Percentiles rank a stretch among this genome's conserved stretches.
phyloP scores from a whole-genome alignment of 2,888 invertebrate genomes.

The Ceraclea dissimilis region DNA sequence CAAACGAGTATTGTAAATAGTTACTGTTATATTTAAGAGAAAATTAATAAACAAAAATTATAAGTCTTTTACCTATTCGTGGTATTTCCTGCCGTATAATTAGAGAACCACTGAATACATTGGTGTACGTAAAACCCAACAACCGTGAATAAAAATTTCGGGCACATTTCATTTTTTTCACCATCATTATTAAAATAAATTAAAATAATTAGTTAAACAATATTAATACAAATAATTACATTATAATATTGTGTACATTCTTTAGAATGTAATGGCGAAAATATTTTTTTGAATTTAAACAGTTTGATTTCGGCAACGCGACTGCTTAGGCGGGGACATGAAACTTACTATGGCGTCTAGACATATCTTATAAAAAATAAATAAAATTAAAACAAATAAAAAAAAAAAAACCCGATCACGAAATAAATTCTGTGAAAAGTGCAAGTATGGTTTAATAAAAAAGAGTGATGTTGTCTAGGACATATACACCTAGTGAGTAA shows the following conservation, averaged over 20 bases:
- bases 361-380: neutral
- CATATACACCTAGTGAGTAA: too few species aligned
- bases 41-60: too few species aligned
- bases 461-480: too few species aligned
- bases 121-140: neutral
- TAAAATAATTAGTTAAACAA: constrained; percentile 11
- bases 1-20: too few species aligned
- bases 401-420: too few species aligned
- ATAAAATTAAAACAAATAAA: neutral
- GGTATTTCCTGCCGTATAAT: too few species aligned
- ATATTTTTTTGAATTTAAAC: constrained; percentile 9
- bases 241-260: neutral
- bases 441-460: too few species aligned
- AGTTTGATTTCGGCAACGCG: constrained; percentile 15
- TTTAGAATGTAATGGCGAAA: constrained; percentile 4
- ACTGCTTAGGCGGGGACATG: neutral
- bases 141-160: neutral
- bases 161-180: constrained; percentile 1
- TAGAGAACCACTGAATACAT: neutral
- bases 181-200: constrained; percentile 1
- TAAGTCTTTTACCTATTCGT: too few species aligned
- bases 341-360: neutral
- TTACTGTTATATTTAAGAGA: too few species aligned
- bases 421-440: too few species aligned
- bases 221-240: constrained; percentile 1